phyloP scores from a whole-genome alignment of 2,888 invertebrate species.

The Parnassius apollo region DNA sequence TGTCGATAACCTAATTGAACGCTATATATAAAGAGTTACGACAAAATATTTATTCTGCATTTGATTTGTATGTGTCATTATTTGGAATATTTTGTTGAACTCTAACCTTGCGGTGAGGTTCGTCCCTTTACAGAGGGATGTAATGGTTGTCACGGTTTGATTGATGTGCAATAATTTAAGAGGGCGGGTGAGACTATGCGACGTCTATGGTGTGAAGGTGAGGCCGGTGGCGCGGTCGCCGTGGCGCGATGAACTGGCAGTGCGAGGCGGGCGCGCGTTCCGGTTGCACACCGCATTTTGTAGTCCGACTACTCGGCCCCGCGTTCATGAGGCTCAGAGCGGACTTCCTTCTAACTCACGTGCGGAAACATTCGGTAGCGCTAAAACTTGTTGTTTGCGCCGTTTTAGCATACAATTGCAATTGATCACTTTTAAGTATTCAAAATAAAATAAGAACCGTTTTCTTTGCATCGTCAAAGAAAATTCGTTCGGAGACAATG shows the following conservation, averaged over 20 bases:
- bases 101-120: constrained; percentile 10
- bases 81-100: constrained; percentile 10
- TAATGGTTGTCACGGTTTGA: constrained; percentile 36
- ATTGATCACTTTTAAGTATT: constrained; percentile 43
- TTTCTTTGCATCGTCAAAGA: constrained; percentile 49
- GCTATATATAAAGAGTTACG: constrained; percentile 10
- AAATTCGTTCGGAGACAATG: constrained; percentile 35
- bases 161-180: constrained; percentile 40
- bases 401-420: constrained; percentile 50
- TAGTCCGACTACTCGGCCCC: constrained; percentile 22
- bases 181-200: constrained; percentile 34
- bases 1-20: constrained; percentile 24
- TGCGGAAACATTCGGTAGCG: constrained; percentile 42
- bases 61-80: constrained; percentile 3
- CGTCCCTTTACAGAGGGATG: constrained; percentile 27
- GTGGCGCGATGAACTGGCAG: constrained; percentile 47
- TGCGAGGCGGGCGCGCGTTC: constrained; percentile 70
- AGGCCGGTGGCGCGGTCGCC: constrained; percentile 39
- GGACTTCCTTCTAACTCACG: constrained; percentile 34
- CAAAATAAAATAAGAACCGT: constrained; percentile 36
- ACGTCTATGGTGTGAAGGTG: constrained; percentile 39
- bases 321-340: constrained; percentile 36
- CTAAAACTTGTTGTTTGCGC: constrained; percentile 47
- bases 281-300: constrained; percentile 55
- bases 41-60: constrained; percentile 1